These are phyloP conservation scores for Alviniconcha strummeri DNA, from an alignment of 2,888 invertebrate species.

Conservation along the genomic window DNA sequence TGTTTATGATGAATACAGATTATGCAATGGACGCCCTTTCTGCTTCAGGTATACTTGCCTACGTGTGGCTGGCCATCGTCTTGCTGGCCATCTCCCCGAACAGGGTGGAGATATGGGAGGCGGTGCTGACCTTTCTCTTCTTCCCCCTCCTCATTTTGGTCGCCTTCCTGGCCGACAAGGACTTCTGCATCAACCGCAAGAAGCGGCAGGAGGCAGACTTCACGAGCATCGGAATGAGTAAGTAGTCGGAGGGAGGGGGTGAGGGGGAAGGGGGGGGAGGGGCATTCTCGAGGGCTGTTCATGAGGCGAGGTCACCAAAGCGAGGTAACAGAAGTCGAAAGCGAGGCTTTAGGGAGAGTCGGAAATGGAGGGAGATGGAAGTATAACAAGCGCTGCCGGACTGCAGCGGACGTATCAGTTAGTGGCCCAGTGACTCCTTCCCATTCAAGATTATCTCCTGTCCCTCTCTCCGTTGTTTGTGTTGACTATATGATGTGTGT, in stretches of 20 bases:
- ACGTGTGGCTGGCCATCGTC: constrained; percentile 78
- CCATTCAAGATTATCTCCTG: not conserved
- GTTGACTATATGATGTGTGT: no score
- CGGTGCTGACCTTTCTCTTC: constrained; percentile 77
- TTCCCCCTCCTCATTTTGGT: constrained; percentile 77
- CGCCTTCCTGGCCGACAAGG: constrained; percentile 77
- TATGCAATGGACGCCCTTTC: no score
- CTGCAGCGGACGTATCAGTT: no score
- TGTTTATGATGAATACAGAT: no score
- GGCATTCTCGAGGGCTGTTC: not conserved
- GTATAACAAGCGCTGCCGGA: not conserved
- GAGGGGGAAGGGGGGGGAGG: not conserved
- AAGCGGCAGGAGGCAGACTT: constrained; percentile 63
- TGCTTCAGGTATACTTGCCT: constrained; percentile 76
- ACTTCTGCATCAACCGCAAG: constrained; percentile 55
- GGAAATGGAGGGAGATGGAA: not conserved
- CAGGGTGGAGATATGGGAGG: constrained; percentile 78
- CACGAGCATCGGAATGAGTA: constrained; percentile 62
- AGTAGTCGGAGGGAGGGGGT: constrained; percentile 35
- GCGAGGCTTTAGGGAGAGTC: no score
- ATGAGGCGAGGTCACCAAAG: no score
- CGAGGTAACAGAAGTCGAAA: no score
- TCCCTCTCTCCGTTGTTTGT: no score
- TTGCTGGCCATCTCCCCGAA: constrained; percentile 73
- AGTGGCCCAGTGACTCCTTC: no score